Conservation (phyloP, 2,797 vertebrate species). For the Gymnopithys bicolor region DNA sequence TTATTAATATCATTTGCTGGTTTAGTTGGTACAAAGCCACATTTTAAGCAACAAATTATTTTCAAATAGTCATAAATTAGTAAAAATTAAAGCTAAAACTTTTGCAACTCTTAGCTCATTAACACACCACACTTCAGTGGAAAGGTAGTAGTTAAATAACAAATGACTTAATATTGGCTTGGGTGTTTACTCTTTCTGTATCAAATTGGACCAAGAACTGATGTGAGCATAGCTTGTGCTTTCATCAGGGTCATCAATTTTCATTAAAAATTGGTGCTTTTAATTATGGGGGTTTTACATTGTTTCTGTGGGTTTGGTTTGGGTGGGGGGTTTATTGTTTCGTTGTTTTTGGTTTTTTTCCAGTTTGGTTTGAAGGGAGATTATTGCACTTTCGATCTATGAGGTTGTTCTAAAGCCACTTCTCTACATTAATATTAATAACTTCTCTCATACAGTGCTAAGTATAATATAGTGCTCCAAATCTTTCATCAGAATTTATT, state of each 20-base stretch:
- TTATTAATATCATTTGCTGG: background rate
- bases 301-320: background rate
- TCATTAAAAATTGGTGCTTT: background rate
- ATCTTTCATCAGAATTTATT: background rate
- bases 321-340: background rate
- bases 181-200: background rate
- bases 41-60: background rate
- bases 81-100: background rate
- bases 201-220: background rate
- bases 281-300: background rate
- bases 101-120: background rate
- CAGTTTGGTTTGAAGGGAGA: background rate
- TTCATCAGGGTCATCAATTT: background rate
- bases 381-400: background rate
- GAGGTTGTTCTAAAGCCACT: background rate
- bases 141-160: background rate
- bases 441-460: background rate
- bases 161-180: background rate
- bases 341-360: background rate
- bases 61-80: background rate
- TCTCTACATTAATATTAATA: background rate
- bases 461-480: background rate
- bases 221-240: background rate
- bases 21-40: background rate
- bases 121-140: background rate